Percentiles rank a stretch among this genome's conserved stretches.
Conservation (phyloP, 2,113 vertebrate species). For the Pycnonotus jocosus region DNA sequence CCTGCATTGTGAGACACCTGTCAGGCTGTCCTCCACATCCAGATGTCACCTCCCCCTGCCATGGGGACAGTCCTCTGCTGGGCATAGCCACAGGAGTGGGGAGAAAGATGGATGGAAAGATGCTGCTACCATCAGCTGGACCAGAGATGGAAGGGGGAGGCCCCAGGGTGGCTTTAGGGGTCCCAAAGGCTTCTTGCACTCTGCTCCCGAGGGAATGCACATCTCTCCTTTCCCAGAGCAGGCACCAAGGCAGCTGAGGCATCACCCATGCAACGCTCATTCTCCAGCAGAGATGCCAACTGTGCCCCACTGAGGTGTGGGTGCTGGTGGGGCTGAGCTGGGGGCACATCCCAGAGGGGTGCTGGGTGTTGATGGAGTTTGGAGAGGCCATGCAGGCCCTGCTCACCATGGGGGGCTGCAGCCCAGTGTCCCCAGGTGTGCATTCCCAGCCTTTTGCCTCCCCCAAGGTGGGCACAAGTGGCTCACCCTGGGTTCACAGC, state of each 20-base stretch:
- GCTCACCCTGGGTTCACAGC: background rate
- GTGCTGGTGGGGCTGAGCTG: background rate
- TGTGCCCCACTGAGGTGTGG: rapidly evolving
- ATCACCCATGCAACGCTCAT: rapidly evolving
- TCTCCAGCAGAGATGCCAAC: background rate
- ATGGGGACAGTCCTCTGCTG: background rate
- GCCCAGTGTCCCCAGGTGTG: background rate
- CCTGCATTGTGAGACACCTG: background rate
- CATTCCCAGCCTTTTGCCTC: background rate
- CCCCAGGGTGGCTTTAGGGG: background rate
- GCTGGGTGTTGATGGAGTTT: background rate
- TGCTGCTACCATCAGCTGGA: background rate
- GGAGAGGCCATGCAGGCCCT: background rate
- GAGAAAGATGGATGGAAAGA: background rate
- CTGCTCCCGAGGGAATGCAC: background rate
- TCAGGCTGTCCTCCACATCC: background rate
- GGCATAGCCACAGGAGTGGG: rapidly evolving
- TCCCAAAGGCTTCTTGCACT: background rate
- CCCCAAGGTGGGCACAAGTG: rapidly evolving
- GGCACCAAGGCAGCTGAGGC: background rate
- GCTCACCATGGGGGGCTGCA: rapidly evolving
- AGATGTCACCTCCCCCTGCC: background rate
- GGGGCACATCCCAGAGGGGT: background rate
- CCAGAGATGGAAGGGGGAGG: background rate
- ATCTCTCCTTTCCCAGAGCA: background rate